phyloP scores from a whole-genome alignment of 2,888 invertebrate species.

The Ichneumoninae sp. region DNA sequence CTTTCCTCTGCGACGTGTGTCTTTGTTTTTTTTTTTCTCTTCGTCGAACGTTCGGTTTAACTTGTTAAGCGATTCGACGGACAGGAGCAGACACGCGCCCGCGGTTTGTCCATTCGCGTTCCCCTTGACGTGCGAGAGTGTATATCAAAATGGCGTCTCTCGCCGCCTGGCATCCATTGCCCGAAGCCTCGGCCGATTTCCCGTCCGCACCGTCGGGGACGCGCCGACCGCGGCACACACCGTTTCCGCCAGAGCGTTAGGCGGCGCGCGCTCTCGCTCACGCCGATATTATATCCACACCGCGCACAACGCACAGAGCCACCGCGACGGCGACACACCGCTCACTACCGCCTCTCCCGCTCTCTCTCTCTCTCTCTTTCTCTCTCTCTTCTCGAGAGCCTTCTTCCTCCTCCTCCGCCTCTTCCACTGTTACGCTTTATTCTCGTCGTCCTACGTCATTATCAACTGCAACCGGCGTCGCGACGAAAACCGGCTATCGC shows the following conservation, averaged over 20 bases:
- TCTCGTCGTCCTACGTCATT: constrained; percentile 43
- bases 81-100: constrained; percentile 51
- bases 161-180: constrained; percentile 81
- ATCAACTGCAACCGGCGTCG: constrained; percentile 48
- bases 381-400: constrained; percentile 8
- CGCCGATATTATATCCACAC: constrained; percentile 12
- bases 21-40: neutral
- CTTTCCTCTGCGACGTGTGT: neutral
- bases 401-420: constrained; percentile 28
- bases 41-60: neutral
- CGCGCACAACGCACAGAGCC: constrained; percentile 50
- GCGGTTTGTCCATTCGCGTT: constrained; percentile 70
- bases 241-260: constrained; percentile 22
- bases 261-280: constrained; percentile 18
- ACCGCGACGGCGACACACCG: constrained; percentile 67
- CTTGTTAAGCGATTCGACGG: neutral
- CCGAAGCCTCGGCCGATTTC: constrained; percentile 77
- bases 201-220: constrained; percentile 67
- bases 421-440: constrained; percentile 15
- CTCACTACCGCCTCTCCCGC: constrained; percentile 56
- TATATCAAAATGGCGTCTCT: constrained; percentile 83
- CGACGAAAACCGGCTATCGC: constrained; percentile 56
- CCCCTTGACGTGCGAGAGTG: constrained; percentile 81
- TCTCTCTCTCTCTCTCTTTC: neutral
- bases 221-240: constrained; percentile 61